Evolutionary conservation across 2,888 invertebrate genomes (phyloP).

Genomic region (Trimorus sp.): DNA sequence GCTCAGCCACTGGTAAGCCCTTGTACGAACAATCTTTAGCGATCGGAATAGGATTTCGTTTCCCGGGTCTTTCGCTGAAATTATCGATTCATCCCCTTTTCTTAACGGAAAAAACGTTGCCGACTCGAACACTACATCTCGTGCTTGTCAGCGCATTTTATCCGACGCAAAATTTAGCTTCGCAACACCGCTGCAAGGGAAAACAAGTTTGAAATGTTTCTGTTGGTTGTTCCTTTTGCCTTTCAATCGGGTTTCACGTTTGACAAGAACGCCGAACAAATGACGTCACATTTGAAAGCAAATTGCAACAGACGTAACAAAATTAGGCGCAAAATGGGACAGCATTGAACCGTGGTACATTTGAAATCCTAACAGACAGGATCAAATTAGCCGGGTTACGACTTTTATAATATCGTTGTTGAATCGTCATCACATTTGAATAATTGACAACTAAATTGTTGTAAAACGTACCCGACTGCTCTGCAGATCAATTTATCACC

Average conservation of each 20-base stretch:
- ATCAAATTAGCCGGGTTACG: conserved; percentile 14
- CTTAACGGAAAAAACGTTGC: too few relatives aligned
- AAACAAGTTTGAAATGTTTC: conserved; percentile 13
- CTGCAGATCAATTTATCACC: not conserved
- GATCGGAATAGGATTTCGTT: too few relatives aligned
- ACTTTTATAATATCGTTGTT: conserved; percentile 18
- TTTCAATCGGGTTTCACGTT: not conserved
- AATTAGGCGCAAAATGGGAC: conserved; percentile 14
- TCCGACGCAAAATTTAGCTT: not conserved
- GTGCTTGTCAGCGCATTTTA: not conserved
- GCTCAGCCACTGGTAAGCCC: conserved; percentile 78
- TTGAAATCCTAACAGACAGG: conserved; percentile 9
- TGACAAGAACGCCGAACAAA: not conserved
- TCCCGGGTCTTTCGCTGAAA: too few relatives aligned
- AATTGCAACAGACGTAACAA: not conserved
- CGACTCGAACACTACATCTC: too few relatives aligned
- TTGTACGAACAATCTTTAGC: not conserved
- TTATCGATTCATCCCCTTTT: too few relatives aligned
- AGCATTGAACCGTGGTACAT: not conserved
- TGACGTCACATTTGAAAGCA: not conserved
- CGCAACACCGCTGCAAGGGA: not conserved
- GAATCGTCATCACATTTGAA: conserved; percentile 17
- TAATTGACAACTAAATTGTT: conserved; percentile 12
- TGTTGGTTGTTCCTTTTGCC: not conserved
- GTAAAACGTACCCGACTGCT: not conserved